Percentiles rank a stretch among this genome's conserved stretches.
phyloP scores from a whole-genome alignment of 1,140 invertebrate genomes.

The Camponotus floridanus region DNA sequence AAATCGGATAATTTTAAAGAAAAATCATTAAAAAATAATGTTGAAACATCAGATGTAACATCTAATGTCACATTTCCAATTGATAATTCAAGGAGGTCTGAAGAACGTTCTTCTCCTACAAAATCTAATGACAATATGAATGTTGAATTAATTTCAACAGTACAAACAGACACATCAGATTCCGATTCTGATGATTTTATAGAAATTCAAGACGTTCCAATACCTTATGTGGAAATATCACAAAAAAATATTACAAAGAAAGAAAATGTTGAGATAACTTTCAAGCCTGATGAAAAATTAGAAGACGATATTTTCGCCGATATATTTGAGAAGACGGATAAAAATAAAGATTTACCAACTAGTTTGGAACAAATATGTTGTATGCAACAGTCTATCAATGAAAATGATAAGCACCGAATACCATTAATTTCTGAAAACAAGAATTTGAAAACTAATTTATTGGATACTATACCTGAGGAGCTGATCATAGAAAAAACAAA shows the following conservation, averaged over 20 bases:
- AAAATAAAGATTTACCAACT: not conserved
- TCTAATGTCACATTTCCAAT: not conserved
- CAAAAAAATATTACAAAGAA: conserved; percentile 38
- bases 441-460: not conserved
- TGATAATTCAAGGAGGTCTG: not conserved
- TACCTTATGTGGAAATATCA: conserved; percentile 52
- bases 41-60: not conserved
- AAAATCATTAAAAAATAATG: too few species aligned
- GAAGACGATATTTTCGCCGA: conserved; percentile 90
- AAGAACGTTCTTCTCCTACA: conserved; percentile 8
- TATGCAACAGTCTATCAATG: not conserved
- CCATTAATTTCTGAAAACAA: conserved; percentile 3
- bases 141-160: not conserved
- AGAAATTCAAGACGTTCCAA: conserved; percentile 78
- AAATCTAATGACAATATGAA: conserved; percentile 34
- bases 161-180: conserved; percentile 67
- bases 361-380: not conserved
- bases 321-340: conserved; percentile 67
- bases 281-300: conserved; percentile 78
- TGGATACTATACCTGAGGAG: conserved; percentile 44
- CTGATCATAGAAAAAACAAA: conserved; percentile 26
- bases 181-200: conserved; percentile 84
- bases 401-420: not conserved
- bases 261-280: conserved; percentile 77
- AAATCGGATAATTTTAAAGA: too few species aligned